Conservation (phyloP, 1,140 invertebrate genomes). For the Drosophila kikkawai region DNA sequence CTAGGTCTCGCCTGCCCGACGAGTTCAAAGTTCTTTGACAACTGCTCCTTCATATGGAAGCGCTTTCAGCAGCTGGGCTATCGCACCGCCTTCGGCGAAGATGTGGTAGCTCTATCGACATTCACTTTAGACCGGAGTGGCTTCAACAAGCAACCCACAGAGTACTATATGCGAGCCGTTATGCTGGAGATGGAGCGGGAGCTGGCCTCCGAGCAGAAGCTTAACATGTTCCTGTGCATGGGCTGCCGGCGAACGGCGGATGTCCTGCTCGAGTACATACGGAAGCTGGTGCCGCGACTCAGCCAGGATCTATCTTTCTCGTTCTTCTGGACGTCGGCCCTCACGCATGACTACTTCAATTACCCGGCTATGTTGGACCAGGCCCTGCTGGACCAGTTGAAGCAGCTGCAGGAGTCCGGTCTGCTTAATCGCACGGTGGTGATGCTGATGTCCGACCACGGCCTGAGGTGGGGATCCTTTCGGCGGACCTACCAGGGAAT, state of each 20-base stretch:
- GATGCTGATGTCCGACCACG: slow-evolving; percentile 96
- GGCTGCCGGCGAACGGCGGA: slow-evolving; percentile 85
- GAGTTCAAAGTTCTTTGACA: slow-evolving; percentile 86
- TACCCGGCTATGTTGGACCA: slow-evolving; percentile 32
- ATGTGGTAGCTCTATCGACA: slow-evolving; percentile 89
- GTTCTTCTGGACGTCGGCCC: slow-evolving; percentile 35
- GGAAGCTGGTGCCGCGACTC: slow-evolving; percentile 88
- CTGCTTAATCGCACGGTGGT: slow-evolving; percentile 88
- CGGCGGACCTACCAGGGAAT: slow-evolving; percentile 91
- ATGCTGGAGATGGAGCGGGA: slow-evolving; percentile 41
- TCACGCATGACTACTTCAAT: slow-evolving; percentile 79
- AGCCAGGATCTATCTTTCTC: slow-evolving; percentile 32
- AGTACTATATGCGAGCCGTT: slow-evolving; percentile 39
- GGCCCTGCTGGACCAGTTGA: slow-evolving; percentile 14
- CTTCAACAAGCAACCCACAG: slow-evolving; percentile 86
- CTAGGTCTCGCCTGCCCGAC: slow-evolving; percentile 87
- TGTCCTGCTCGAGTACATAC: slow-evolving; percentile 86
- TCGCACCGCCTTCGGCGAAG: slow-evolving; percentile 92
- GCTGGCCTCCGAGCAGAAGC: slow-evolving; percentile 66
- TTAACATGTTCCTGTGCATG: slow-evolving; percentile 86
- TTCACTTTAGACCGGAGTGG: slow-evolving; percentile 92
- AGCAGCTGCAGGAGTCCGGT: slow-evolving; percentile 32
- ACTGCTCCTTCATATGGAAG: slow-evolving; percentile 93
- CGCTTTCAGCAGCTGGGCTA: slow-evolving; percentile 90
- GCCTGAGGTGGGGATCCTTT: slow-evolving; percentile 92